These are phyloP conservation scores for Malaclemys terrapin DNA, from an alignment of 2,113 vertebrate species.

Conservation along the genomic window DNA sequence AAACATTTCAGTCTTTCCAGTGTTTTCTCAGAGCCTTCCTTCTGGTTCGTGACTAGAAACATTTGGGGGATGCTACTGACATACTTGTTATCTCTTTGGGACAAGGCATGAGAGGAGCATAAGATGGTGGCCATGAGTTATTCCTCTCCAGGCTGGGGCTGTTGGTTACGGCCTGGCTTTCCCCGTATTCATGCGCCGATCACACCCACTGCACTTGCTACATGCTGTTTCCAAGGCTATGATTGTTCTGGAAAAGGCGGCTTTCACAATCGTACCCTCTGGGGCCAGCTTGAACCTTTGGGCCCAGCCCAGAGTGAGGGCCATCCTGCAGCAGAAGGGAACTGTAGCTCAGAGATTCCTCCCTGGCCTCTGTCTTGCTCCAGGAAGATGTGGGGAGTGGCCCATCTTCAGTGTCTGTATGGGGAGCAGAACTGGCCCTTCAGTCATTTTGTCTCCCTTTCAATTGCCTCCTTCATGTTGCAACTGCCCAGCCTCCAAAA, in stretches of 20 bases:
- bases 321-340: neutral
- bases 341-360: neutral
- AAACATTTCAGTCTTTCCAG: conserved; percentile 1
- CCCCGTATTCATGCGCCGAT: neutral
- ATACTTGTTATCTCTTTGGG: neutral
- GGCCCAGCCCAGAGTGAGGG: neutral
- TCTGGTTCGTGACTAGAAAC: neutral
- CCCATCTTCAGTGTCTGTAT: neutral
- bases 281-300: neutral
- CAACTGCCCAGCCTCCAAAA: neutral
- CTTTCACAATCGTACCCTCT: neutral
- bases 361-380: neutral
- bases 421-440: neutral
- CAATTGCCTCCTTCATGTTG: neutral
- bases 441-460: neutral
- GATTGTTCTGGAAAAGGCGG: neutral
- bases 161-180: neutral
- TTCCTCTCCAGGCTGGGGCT: neutral
- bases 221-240: neutral
- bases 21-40: neutral
- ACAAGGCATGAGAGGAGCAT: neutral
- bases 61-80: neutral
- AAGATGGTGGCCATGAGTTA: neutral
- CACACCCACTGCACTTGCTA: neutral
- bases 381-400: neutral